Conservation (phyloP, 2,888 invertebrate species). For the Vesta saturnalis region DNA sequence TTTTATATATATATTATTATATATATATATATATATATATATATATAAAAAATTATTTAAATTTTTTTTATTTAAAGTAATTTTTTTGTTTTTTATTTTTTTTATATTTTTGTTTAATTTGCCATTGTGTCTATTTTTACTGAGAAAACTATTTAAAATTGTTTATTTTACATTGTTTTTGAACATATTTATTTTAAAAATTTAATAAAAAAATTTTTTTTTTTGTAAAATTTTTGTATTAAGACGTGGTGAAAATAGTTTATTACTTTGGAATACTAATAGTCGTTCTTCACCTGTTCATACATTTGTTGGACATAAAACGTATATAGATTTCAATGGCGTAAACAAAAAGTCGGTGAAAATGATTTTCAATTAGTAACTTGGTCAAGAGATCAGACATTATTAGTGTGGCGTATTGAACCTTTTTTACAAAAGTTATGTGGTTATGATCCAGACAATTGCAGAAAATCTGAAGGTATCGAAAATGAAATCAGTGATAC, state of each 20-base stretch:
- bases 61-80: no score
- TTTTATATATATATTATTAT: no score
- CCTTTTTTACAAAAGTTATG: conserved; percentile 85
- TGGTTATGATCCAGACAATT: conserved; percentile 71
- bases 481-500: conserved; percentile 27
- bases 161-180: no score
- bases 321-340: conserved; percentile 95
- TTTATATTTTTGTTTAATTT: no score
- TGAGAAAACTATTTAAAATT: no score
- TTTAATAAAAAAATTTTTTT: no score
- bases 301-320: conserved; percentile 93
- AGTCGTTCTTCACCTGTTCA: conserved; percentile 82
- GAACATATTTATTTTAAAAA: no score
- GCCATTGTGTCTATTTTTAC: no score
- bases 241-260: conserved; percentile 85
- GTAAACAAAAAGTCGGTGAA: conserved; percentile 70
- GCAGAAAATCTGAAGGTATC: conserved; percentile 19
- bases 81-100: no score
- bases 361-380: conserved; percentile 87
- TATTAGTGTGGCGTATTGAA: conserved; percentile 91
- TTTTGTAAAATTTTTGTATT: no score
- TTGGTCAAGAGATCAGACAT: conserved; percentile 94
- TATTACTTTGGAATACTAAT: conserved; percentile 80
- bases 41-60: no score
- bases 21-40: no score